phyloP scores from a whole-genome alignment of 1,140 invertebrate genomes.

The Bemisia tabaci region DNA sequence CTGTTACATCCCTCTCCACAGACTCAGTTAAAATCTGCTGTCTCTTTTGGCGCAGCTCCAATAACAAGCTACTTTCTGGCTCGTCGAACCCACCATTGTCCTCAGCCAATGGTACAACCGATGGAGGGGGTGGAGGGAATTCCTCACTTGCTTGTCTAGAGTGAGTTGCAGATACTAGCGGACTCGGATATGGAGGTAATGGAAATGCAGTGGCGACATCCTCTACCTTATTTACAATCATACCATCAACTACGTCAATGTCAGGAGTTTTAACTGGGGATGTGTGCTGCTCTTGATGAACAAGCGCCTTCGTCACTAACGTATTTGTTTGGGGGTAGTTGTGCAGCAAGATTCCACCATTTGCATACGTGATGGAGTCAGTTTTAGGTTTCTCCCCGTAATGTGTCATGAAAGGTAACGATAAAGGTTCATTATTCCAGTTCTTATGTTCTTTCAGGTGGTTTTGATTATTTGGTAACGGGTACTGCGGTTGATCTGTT shows the following conservation, averaged over 20 bases:
- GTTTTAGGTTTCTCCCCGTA: conserved; percentile 25
- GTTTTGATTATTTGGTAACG: conserved; percentile 28
- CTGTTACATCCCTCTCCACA: conserved; percentile 17
- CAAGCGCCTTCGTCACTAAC: conserved; percentile 62
- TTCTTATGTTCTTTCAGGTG: conserved; percentile 9
- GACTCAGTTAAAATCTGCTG: conserved; percentile 16
- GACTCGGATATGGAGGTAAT: conserved; percentile 55
- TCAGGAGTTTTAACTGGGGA: conserved; percentile 32
- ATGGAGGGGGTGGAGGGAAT: conserved; percentile 69
- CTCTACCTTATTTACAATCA: conserved; percentile 24
- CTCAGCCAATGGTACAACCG: conserved; percentile 30
- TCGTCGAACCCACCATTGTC: neutral
- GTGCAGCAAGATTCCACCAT: conserved; percentile 31
- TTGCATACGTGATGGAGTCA: conserved; percentile 38
- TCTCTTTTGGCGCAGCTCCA: neutral
- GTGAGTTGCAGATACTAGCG: conserved; percentile 55
- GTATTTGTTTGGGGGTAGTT: conserved; percentile 33
- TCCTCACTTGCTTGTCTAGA: conserved; percentile 76
- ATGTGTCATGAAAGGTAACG: conserved; percentile 43
- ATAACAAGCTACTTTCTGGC: neutral
- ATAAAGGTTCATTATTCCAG: conserved; percentile 41
- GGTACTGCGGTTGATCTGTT: conserved; percentile 35
- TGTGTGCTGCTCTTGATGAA: conserved; percentile 50
- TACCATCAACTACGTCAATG: conserved; percentile 41
- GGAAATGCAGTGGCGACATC: conserved; percentile 48